Evolutionary conservation across 1,140 invertebrate species (phyloP).

Genomic region (Ceratosolen fusciceps): DNA sequence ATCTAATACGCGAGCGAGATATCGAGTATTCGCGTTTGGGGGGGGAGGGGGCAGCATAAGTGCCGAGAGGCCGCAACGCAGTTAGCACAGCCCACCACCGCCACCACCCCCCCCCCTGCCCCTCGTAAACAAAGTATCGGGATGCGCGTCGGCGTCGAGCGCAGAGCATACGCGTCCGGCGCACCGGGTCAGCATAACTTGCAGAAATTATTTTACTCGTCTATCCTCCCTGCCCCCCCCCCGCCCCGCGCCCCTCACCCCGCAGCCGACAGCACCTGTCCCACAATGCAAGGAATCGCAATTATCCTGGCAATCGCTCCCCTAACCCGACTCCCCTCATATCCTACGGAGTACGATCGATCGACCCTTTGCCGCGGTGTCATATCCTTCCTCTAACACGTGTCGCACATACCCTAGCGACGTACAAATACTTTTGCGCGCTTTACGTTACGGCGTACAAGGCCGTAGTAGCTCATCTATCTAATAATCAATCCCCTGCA

Average conservation of each 20-base stretch:
- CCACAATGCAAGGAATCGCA: slow-evolving; percentile 26
- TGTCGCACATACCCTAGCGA: background rate
- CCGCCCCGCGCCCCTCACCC: background rate
- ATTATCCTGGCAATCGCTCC: slow-evolving; percentile 35
- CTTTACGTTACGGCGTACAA: background rate
- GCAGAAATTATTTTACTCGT: slow-evolving; percentile 43
- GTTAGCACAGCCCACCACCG: background rate
- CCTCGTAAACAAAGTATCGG: slow-evolving; percentile 16
- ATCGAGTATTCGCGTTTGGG: too few relatives aligned
- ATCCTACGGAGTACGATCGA: slow-evolving; percentile 15
- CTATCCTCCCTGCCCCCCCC: background rate
- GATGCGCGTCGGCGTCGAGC: background rate
- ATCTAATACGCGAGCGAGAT: too few relatives aligned
- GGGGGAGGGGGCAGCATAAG: too few relatives aligned
- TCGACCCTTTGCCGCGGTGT: background rate
- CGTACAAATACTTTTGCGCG: background rate
- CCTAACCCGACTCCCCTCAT: background rate
- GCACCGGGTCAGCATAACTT: slow-evolving; percentile 10
- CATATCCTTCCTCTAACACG: slow-evolving; percentile 1
- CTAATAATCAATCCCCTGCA: slow-evolving; percentile 7
- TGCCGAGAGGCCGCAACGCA: too few relatives aligned
- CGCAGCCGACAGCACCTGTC: background rate
- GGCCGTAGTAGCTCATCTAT: too few relatives aligned
- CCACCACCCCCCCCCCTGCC: background rate
- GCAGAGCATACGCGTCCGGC: background rate